Percentiles rank a stretch among this genome's conserved stretches.
phyloP scores from a whole-genome alignment of 1,140 invertebrate species.

The Physella acuta region DNA sequence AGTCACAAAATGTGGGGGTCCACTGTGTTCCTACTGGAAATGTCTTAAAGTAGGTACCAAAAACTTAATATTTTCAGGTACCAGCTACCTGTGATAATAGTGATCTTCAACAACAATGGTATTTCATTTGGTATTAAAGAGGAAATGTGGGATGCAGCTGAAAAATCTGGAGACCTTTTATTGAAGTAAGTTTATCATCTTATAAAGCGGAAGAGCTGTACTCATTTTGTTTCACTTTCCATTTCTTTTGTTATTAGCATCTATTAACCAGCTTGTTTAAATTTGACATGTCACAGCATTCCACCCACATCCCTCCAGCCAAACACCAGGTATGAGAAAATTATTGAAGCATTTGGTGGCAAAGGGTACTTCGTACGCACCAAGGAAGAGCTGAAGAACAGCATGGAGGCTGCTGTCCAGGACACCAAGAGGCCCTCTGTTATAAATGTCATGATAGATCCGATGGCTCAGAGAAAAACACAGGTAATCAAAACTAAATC shows the following conservation, averaged over 20 bases:
- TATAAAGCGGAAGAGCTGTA: too few relatives aligned
- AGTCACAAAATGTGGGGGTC: not conserved
- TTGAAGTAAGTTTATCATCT: constrained; percentile 59
- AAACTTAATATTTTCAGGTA: constrained; percentile 75
- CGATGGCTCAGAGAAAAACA: constrained; percentile 82
- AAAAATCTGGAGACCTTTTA: constrained; percentile 66
- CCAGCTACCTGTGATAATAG: constrained; percentile 84
- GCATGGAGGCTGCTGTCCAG: constrained; percentile 69
- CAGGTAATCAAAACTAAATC: constrained; percentile 70
- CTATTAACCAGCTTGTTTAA: too few relatives aligned
- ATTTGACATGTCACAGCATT: constrained; percentile 66
- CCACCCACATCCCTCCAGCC: constrained; percentile 79
- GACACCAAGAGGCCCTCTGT: constrained; percentile 75
- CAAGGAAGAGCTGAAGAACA: constrained; percentile 72
- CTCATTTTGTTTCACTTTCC: too few relatives aligned
- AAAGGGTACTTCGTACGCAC: constrained; percentile 80
- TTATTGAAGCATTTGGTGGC: constrained; percentile 81
- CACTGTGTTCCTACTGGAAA: too few relatives aligned
- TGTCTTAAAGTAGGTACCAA: too few relatives aligned
- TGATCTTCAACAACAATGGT: constrained; percentile 95
- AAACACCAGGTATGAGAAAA: constrained; percentile 82
- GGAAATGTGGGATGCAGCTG: constrained; percentile 60
- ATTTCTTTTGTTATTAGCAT: too few relatives aligned
- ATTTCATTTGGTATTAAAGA: constrained; percentile 85
- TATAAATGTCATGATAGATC: constrained; percentile 88